Conservation (phyloP, 1,140 invertebrate genomes). For the Anastrepha ludens region DNA sequence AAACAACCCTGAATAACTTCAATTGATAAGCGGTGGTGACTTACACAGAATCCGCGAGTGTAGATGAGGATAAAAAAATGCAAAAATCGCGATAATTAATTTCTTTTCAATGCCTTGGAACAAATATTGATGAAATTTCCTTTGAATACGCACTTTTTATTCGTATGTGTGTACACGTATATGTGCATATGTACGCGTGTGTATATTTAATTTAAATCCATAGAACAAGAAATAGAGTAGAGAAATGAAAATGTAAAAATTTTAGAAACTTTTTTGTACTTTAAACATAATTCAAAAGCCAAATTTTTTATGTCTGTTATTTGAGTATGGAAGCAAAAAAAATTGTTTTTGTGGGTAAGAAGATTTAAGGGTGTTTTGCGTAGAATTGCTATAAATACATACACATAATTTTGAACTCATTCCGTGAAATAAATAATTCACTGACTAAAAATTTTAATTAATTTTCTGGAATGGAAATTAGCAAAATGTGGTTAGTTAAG, state of each 20-base stretch:
- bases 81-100: constrained; percentile 50
- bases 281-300: too few species aligned
- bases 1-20: constrained; percentile 39
- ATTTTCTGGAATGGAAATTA: too few species aligned
- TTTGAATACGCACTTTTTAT: not conserved
- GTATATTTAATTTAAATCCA: not conserved
- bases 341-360: too few species aligned
- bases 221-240: not conserved
- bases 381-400: too few species aligned
- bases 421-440: too few species aligned
- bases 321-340: too few species aligned
- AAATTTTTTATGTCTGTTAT: not conserved
- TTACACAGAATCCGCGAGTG: constrained; percentile 49
- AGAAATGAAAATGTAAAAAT: not conserved
- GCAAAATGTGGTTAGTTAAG: too few species aligned
- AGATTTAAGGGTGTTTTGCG: too few species aligned
- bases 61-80: constrained; percentile 41
- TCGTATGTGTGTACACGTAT: not conserved
- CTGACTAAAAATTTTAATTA: too few species aligned
- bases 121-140: not conserved
- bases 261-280: not conserved
- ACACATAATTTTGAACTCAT: too few species aligned
- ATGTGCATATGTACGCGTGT: not conserved
- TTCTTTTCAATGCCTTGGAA: constrained; percentile 26
- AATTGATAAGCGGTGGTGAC: constrained; percentile 49